A percentile compares a stretch with the other conserved stretches of the same genome.
These are phyloP conservation scores for Raja brachyura DNA, from an alignment of 2,113 vertebrate species.

Conservation along the genomic window DNA sequence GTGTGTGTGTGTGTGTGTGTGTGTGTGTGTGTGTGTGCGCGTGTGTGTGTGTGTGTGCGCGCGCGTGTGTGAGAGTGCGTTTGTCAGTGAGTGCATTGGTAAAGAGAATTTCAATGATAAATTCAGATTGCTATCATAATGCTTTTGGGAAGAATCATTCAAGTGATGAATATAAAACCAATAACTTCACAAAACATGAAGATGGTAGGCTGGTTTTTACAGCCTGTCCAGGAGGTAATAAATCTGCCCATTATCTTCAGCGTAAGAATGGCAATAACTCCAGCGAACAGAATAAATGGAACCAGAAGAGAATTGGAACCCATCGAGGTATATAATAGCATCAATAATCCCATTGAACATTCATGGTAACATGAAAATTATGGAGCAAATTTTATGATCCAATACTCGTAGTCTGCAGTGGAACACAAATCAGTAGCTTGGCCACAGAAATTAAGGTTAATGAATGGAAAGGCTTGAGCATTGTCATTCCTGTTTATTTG, in stretches of 20 bases:
- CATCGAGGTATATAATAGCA: constrained; percentile 6
- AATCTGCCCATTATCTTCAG: constrained; percentile 3
- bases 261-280: not conserved
- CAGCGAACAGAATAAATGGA: constrained; percentile 13
- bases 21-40: not conserved
- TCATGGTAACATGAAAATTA: not conserved
- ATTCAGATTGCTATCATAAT: not conserved
- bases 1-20: too few species aligned
- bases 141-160: too few species aligned
- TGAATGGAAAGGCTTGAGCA: not conserved
- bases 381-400: not conserved
- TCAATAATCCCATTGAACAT: not conserved
- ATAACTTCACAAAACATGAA: not conserved
- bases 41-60: not conserved
- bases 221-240: not conserved
- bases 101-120: not conserved
- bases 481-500: not conserved
- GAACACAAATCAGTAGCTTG: not conserved
- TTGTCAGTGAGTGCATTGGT: too few species aligned
- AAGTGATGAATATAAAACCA: not conserved
- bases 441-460: not conserved
- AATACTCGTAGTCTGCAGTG: not conserved
- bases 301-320: not conserved
- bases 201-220: not conserved
- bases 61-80: not conserved